Conservation (phyloP, 2,797 vertebrate genomes). For the Pseudopleuronectes americanus region DNA sequence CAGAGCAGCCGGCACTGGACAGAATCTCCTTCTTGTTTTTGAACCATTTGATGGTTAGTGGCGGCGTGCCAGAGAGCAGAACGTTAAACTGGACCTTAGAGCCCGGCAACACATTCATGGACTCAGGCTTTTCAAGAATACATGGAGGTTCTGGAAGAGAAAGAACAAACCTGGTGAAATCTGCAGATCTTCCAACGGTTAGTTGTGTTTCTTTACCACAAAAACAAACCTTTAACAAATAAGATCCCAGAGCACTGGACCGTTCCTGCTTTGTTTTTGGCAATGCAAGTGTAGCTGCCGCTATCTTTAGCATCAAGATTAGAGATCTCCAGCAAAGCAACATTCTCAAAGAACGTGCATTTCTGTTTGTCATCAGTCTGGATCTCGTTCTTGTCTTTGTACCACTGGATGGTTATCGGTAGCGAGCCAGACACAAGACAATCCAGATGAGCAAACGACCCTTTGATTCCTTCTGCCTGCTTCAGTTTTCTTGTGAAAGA, state of each 20-base stretch:
- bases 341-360: conserved; percentile 96
- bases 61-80: conserved; percentile 90
- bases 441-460: conserved; percentile 94
- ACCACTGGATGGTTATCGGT: conserved; percentile 94
- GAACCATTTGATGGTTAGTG: conserved; percentile 96
- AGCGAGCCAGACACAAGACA: conserved; percentile 96
- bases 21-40: conserved; percentile 93
- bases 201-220: background rate
- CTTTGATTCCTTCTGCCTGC: conserved; percentile 94
- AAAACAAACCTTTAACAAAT: conserved; percentile 92
- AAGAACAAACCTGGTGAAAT: conserved; percentile 10
- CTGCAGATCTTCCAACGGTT: background rate
- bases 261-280: conserved; percentile 92
- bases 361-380: conserved; percentile 91
- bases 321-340: conserved; percentile 94
- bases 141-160: conserved; percentile 90
- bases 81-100: conserved; percentile 92
- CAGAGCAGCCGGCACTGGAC: conserved; percentile 87
- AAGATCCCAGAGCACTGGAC: conserved; percentile 92
- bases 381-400: conserved; percentile 93
- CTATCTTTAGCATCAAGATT: conserved; percentile 89
- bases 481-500: conserved; percentile 97
- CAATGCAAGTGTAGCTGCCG: conserved; percentile 94
- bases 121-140: conserved; percentile 93
- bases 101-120: conserved; percentile 91